phyloP scores from a whole-genome alignment of 2,888 invertebrate species.

The Conomelus anceps region DNA sequence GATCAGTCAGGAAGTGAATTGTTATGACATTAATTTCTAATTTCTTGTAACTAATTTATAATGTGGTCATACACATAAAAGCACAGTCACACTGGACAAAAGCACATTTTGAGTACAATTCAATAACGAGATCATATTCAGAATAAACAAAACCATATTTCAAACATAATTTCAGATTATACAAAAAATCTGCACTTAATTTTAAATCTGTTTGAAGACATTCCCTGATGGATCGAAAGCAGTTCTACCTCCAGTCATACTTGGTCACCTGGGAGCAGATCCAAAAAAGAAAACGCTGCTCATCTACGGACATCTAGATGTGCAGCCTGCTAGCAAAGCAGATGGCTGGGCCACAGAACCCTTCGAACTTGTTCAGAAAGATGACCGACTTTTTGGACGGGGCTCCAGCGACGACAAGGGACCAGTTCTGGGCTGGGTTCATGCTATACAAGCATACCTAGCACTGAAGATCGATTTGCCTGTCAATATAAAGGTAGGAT shows the following conservation, averaged over 20 bases:
- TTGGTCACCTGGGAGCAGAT: constrained; percentile 74
- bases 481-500: constrained; percentile 52
- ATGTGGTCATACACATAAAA: too few relatives aligned
- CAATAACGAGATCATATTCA: too few relatives aligned
- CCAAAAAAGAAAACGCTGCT: constrained; percentile 84
- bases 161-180: neutral
- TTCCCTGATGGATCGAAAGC: constrained; percentile 64
- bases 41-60: too few relatives aligned
- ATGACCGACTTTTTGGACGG: constrained; percentile 85
- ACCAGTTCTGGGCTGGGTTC: constrained; percentile 90
- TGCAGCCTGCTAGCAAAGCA: constrained; percentile 86
- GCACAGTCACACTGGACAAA: too few relatives aligned
- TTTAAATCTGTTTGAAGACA: constrained; percentile 39
- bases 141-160: too few relatives aligned
- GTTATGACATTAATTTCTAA: too few relatives aligned
- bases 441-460: constrained; percentile 84
- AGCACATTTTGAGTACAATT: too few relatives aligned
- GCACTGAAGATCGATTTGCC: constrained; percentile 58
- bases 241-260: constrained; percentile 76
- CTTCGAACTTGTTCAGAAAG: constrained; percentile 77
- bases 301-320: constrained; percentile 96
- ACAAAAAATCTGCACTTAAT: neutral
- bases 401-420: constrained; percentile 94
- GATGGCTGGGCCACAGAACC: constrained; percentile 97
- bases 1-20: too few relatives aligned